A percentile compares a stretch with the other conserved stretches of the same genome.
Conservation (phyloP, 2,888 invertebrate genomes). For the Hofmannophila pseudospretella region DNA sequence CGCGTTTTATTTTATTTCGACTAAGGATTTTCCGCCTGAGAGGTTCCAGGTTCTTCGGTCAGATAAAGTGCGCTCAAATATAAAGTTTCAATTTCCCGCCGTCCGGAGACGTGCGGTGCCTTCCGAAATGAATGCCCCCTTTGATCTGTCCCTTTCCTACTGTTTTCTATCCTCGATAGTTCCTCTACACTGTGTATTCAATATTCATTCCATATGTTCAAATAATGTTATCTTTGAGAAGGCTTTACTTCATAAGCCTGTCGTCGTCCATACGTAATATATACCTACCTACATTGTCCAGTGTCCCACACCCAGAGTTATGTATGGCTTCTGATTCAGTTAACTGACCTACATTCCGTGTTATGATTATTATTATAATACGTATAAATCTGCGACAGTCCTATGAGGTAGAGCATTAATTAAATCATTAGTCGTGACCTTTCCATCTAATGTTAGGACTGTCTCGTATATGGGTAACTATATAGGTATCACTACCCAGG, state of each 20-base stretch:
- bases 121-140: conserved; percentile 43
- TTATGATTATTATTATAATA: conserved; percentile 1
- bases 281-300: no score
- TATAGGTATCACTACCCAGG: no score
- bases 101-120: conserved; percentile 52
- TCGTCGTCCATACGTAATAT: no score
- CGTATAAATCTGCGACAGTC: neutral
- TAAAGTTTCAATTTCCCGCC: conserved; percentile 71
- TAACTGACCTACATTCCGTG: neutral
- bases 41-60: conserved; percentile 53
- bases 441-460: neutral
- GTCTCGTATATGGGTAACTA: no score
- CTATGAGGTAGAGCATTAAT: neutral
- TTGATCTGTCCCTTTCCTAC: conserved; percentile 37
- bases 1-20: conserved; percentile 60
- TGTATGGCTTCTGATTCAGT: neutral
- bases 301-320: no score
- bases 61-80: conserved; percentile 70
- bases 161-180: conserved; percentile 21
- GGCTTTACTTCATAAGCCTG: no score
- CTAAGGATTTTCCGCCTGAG: conserved; percentile 54
- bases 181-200: conserved; percentile 6
- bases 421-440: neutral
- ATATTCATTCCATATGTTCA: conserved; percentile 6
- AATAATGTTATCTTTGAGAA: no score